A percentile compares a stretch with the other conserved stretches of the same genome.
phyloP scores from a whole-genome alignment of 2,797 vertebrate genomes.

The Galaxias olidus region DNA sequence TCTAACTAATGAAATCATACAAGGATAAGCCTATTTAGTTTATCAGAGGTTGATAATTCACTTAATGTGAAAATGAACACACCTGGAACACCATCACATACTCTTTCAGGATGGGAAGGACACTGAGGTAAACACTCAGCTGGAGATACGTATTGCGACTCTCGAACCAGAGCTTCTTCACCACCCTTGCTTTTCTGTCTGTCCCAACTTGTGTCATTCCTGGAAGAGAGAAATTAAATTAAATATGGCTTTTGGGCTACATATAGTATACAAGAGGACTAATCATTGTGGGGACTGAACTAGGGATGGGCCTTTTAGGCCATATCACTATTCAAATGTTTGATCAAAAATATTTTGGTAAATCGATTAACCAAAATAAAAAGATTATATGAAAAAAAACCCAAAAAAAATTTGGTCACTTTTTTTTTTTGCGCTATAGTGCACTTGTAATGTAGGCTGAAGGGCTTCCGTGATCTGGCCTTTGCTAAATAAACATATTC shows the following conservation, averaged over 20 bases:
- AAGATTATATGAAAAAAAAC: no score
- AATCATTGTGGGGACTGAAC: no score
- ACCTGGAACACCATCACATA: constrained; percentile 14
- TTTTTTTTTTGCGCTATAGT: no score
- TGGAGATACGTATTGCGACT: background rate
- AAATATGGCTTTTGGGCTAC: background rate
- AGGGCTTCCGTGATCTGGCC: no score
- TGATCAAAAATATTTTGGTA: no score
- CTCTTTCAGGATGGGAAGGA: constrained; percentile 12
- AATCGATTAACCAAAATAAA: no score
- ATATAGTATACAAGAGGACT: background rate
- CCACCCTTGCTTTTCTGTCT: constrained; percentile 6
- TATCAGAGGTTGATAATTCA: constrained; percentile 6
- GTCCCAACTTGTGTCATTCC: constrained; percentile 3
- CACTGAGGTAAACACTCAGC: constrained; percentile 3
- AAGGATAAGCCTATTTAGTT: background rate
- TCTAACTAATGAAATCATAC: background rate
- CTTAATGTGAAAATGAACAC: constrained; percentile 11
- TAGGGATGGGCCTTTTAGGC: no score
- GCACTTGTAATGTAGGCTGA: no score
- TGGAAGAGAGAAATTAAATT: background rate
- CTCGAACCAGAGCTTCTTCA: background rate
- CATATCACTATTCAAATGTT: no score
- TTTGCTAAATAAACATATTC: no score
- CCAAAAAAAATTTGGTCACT: no score